Evolutionary conservation across 2,113 vertebrate genomes (phyloP), one percentile per base, ranked within the genome.

Genomic region (Brevimyrus niger): DNA sequence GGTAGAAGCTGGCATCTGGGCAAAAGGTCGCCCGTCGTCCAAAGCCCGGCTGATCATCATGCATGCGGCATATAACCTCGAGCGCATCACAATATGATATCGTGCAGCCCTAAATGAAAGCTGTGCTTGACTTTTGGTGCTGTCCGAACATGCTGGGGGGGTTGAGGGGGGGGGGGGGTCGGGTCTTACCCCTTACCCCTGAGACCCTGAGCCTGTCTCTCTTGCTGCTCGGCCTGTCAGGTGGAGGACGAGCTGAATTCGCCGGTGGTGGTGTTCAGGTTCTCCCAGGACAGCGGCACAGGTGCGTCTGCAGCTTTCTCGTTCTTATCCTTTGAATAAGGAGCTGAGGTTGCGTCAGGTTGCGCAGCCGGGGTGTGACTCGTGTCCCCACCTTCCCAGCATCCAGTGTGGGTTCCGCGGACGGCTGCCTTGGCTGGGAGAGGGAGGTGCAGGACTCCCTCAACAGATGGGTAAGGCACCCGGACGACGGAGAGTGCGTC

Each of bases 191-290:
- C 17, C 15, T 21, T 3, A 44, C 1, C 44, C 44, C 44, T 5
- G 42, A 82, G 76, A 21, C 23, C 82, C 44, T 84, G 82, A 80
- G 13, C 73, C 73, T 7, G 15, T 80, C 35, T 46, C 3, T 48
- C 2, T 58, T 0, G 3, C 35, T 83, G 4, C 19, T 15, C 80
- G 91, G 17, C 13, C 42, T 94, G 89, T 91, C 94, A 99, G 98
- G 97, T 99, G 90, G 98, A 98, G 93, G 97, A 98, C 94, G 98
- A 99, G 91, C 92, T 97, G 86, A 96, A 92, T 90, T 99, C 98
- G 90, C 97, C 98, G 11, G 98, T 99, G 87, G 97, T 99, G 27
- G 97, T 99, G 13, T 98, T 99, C 94, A 97, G 93, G 91, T 99
- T 98, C 94, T 96, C 93, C 85, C 95, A 91, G 90, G 95, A 96